Percentiles rank a stretch among this genome's conserved stretches.
These are phyloP conservation scores for Cettia cetti DNA, from an alignment of 2,113 vertebrate genomes.

Conservation along the genomic window DNA sequence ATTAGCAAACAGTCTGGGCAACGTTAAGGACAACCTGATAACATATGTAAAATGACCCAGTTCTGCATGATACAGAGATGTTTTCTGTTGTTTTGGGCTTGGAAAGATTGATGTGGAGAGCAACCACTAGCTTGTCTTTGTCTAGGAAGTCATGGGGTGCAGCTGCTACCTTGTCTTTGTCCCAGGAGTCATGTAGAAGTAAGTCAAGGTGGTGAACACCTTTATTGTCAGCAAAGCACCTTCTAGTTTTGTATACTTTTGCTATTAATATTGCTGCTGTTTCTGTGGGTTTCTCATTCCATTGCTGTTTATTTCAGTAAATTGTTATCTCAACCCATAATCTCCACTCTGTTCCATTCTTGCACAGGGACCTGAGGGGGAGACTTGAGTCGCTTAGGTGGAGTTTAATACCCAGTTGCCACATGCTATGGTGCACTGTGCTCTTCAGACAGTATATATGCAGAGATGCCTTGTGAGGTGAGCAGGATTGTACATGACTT, in stretches of 20 bases:
- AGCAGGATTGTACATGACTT: not conserved
- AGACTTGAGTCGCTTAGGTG: not conserved
- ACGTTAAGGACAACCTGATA: not conserved
- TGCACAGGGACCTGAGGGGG: not conserved
- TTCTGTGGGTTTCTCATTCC: fast-evolving
- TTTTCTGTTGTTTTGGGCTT: not conserved
- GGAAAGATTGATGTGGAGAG: not conserved
- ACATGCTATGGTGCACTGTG: not conserved
- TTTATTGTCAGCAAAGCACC: not conserved
- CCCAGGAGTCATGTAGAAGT: not conserved
- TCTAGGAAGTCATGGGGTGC: not conserved
- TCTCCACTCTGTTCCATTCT: not conserved
- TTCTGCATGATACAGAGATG: not conserved
- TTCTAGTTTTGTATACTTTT: not conserved
- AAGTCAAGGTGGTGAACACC: not conserved
- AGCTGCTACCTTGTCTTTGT: not conserved
- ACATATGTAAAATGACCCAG: not conserved
- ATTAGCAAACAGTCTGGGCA: not conserved
- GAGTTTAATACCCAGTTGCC: not conserved
- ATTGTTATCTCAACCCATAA: not conserved
- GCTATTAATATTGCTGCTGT: not conserved
- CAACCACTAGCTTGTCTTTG: not conserved
- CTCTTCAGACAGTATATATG: not conserved
- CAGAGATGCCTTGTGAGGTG: not conserved
- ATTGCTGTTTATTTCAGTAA: not conserved